These are phyloP conservation scores for Drosophila punjabiensis DNA, from an alignment of 1,140 invertebrate genomes.

Conservation along the genomic window DNA sequence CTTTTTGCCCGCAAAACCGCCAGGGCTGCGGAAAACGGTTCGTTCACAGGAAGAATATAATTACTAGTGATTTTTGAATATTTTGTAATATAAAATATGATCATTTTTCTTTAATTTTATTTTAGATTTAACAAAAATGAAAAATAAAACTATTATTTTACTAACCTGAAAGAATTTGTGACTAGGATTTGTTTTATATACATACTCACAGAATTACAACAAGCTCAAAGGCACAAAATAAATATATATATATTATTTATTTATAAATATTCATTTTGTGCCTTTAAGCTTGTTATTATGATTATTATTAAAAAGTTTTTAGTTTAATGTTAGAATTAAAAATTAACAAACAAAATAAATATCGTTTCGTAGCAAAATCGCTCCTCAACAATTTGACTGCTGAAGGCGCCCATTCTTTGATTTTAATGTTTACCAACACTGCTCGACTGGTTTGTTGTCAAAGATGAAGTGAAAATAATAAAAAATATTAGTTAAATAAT, in stretches of 20 bases:
- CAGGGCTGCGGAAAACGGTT: constrained; percentile 29
- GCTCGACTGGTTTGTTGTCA: constrained; percentile 34
- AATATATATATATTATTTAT: too few species aligned
- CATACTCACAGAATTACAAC: too few species aligned
- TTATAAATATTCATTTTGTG: too few species aligned
- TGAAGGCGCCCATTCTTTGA: not conserved
- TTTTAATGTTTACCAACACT: constrained; percentile 25
- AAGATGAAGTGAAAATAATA: constrained; percentile 61
- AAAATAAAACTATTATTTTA: too few species aligned
- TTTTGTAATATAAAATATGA: not conserved
- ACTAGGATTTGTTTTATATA: not conserved
- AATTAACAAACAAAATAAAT: not conserved
- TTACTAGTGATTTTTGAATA: not conserved
- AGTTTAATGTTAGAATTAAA: too few species aligned
- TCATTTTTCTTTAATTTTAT: not conserved
- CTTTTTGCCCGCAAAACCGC: constrained; percentile 68
- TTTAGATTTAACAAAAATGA: not conserved
- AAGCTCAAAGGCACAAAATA: too few species aligned
- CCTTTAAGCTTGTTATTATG: too few species aligned
- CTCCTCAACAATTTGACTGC: not conserved
- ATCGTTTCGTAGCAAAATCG: not conserved
- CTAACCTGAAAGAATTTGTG: too few species aligned
- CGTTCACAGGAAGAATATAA: not conserved
- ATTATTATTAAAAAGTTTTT: too few species aligned
- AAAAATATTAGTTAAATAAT: constrained; percentile 13